Base-by-base conservation (phyloP, 2,888 invertebrate species). In the Cynaeus angustus region DNA sequence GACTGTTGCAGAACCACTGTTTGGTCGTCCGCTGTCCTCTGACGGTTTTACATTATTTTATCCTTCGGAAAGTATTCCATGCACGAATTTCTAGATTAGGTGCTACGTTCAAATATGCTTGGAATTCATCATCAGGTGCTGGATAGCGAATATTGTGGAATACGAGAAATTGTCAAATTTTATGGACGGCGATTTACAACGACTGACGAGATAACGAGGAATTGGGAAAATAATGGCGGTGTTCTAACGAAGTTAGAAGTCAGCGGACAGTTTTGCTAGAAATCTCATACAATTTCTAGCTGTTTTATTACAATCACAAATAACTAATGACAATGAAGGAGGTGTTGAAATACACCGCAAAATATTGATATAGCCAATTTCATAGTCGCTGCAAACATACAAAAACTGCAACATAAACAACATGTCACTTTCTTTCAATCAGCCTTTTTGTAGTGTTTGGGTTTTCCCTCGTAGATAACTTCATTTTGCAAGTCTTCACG, bases 51-150 rank as follows among this genome's bases (percentile, higher is more conserved):
- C 41, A 43, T 64, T 33, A 48, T 43, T 37, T 59, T 26, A 50
- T 45, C 28, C 66, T 45, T 53, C 53, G 45, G 8, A 4, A 43
- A 52, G 38, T 62, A 73, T 73, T 73, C 73, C 52, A 66, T 12
- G 67, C 73, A 73, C 70, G 73, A 45, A 65, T 58, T 50, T 52
- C 52, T 48, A 71, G 70, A 73, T 73, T 71, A 71, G 69, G 59
- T 66, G 68, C 74, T 74, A 66, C 70, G 30, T 61, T 68, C 70
- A 70, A 67, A 73, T 75, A 73, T 75, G 77, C 74, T 73, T 65
- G 58, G 77, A 76, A 77, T 77, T 76, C 73, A 66, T 73, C 73
- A 74, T 75, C 70, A 70, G 72, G 67, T 68, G 56, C 55, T 38
- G 67, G 73, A 68, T 66, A 53, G 50, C 61, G 68, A 76, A 76